Evolutionary conservation across 2,888 invertebrate genomes (phyloP).

Genomic region (Diarsia brunnea): DNA sequence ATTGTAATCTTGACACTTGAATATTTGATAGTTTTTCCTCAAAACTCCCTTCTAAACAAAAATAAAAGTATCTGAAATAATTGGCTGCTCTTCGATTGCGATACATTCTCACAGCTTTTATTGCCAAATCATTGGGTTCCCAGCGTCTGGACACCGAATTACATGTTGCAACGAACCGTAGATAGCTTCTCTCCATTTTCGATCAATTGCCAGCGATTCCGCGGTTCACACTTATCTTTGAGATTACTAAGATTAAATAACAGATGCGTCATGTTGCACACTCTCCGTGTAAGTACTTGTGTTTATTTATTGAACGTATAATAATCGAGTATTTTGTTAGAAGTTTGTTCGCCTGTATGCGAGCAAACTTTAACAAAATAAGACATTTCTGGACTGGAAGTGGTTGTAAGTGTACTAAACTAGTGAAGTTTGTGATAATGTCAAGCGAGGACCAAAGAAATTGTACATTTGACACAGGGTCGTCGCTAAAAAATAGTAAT

Average conservation of each 20-base stretch:
- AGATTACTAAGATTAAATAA: conserved; percentile 33
- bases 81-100: neutral
- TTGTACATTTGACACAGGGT: neutral
- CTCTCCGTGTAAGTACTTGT: neutral
- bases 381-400: too few species aligned
- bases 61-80: neutral
- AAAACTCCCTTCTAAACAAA: neutral
- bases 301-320: conserved; percentile 3
- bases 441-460: neutral
- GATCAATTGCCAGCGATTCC: conserved; percentile 55
- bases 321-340: conserved; percentile 7
- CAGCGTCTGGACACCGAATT: conserved; percentile 42
- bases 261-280: conserved; percentile 32
- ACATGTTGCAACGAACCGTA: conserved; percentile 44
- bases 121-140: conserved; percentile 58
- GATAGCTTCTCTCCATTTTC: conserved; percentile 48
- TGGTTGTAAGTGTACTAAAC: too few species aligned
- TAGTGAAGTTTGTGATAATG: too few species aligned
- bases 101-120: conserved; percentile 38
- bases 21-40: neutral
- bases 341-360: too few species aligned
- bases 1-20: too few species aligned
- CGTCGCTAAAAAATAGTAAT: neutral
- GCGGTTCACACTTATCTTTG: conserved; percentile 56
- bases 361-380: too few species aligned